Evolutionary conservation across 2,888 invertebrate species (phyloP), one percentile per base, ranked within the genome.

Genomic region (Mimachlamys varia): DNA sequence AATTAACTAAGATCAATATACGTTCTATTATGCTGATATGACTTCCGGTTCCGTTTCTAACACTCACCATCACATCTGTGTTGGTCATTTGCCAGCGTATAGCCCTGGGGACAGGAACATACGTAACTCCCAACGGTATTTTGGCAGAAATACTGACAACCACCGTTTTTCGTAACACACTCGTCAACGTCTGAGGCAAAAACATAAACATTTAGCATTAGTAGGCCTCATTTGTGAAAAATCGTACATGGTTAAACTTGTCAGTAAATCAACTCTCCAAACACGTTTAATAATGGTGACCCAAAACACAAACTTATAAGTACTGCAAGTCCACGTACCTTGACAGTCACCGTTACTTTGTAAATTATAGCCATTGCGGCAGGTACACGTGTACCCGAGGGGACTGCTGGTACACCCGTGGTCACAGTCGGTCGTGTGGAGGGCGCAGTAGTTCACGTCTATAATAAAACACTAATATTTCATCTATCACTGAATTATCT

Each of bases 41-140:
- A 0, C 27, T 76, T 76, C 27, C 27, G 76, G 33, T 33, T 76
- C 76, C 76, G 76, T 12, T 76, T 76, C 12, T 5, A 12, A 33
- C 17, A 88, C 88, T 50, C 53, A 88, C 88, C 88, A 33, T 88
- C 55, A 53, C 88, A 88, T 22, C 88, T 50, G 37, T 88, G 53
- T 50, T 88, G 33, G 22, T 88, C 88, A 0, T 33, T 50, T 17
- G 88, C 50, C 15, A 88, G 88, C 7, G 15, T n/a, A 22, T 88
- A 88, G n/a, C 88, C 88, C 22, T 88, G 53, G 22, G 88, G 88
- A 50, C 88, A 88, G 33, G 53, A 53, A 50, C 88, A 88, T 27
- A 53, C 88, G 55, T 88, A 88, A 88, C 88, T 88, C 19, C 88
- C 88, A 27, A 27, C 49, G 3, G 88, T 53, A 53, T 88, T 88